Conservation (phyloP, 2,113 vertebrate genomes). For the Triplophysa siluroides region DNA sequence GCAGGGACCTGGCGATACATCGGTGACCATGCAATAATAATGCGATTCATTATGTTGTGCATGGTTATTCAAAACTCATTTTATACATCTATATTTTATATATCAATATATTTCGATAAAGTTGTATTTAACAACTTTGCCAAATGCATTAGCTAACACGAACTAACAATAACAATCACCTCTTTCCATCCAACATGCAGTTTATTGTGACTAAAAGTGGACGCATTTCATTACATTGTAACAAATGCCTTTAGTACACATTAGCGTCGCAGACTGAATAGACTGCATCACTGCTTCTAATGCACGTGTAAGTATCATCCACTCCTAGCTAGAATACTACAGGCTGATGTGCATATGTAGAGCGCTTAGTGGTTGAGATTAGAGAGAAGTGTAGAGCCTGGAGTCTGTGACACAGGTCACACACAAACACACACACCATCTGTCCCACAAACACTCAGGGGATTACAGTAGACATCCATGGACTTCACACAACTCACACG, state of each 20-base stretch:
- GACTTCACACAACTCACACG: slow-evolving; percentile 28
- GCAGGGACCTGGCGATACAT: no score
- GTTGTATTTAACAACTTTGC: no score
- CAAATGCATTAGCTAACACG: no score
- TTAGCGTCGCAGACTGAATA: background rate
- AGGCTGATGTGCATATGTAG: slow-evolving; percentile 16
- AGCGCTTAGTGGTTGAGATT: slow-evolving; percentile 42
- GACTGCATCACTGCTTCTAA: slow-evolving; percentile 2
- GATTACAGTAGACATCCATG: slow-evolving; percentile 65
- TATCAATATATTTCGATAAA: no score
- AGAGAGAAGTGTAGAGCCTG: slow-evolving; percentile 39
- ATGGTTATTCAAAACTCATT: background rate
- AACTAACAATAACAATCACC: no score
- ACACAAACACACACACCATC: slow-evolving; percentile 62
- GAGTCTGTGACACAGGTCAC: slow-evolving; percentile 43
- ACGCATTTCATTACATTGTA: background rate
- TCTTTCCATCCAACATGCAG: background rate
- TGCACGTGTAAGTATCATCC: slow-evolving; percentile 18
- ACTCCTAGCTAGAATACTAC: background rate
- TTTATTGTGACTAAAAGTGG: background rate
- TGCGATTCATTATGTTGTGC: no score
- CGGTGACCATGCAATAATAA: no score
- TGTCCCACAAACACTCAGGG: slow-evolving; percentile 70
- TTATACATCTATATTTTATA: no score
- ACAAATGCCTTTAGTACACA: slow-evolving; percentile 7